Evolutionary conservation across 2,797 vertebrate species (phyloP).

Genomic region (Platyrinchus mystaceus): DNA sequence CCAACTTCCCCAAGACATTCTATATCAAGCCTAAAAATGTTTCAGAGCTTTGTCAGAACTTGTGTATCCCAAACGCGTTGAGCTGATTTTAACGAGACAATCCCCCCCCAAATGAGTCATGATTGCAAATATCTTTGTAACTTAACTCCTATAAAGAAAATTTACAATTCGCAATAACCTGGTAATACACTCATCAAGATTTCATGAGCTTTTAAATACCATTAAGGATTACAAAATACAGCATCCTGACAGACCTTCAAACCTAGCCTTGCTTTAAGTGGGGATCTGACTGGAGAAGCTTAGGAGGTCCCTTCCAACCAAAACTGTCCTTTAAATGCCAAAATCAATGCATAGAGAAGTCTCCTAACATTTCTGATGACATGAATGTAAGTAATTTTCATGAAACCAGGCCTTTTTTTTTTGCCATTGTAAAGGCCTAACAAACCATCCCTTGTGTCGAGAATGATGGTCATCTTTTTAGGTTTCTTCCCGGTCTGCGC

Average conservation of each 20-base stretch:
- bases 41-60: slow-evolving; percentile 29
- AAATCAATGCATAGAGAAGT: not conserved
- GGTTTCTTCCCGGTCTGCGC: not conserved
- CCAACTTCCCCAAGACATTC: not conserved
- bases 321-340: not conserved
- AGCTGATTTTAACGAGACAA: slow-evolving; percentile 20
- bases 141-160: not conserved
- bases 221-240: not conserved
- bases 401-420: not conserved
- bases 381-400: not conserved
- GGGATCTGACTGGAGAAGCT: not conserved
- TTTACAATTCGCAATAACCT: not conserved
- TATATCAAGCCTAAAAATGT: not conserved
- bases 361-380: not conserved
- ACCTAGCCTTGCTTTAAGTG: not conserved
- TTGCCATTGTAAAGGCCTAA: not conserved
- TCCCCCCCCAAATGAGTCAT: not conserved
- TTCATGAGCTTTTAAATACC: slow-evolving; percentile 27
- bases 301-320: not conserved
- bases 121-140: not conserved
- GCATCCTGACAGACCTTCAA: not conserved
- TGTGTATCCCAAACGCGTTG: not conserved
- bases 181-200: not conserved
- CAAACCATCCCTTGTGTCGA: not conserved
- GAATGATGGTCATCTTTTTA: not conserved